Evolutionary conservation across 2,113 vertebrate species (phyloP).

Genomic region (Sardina pilchardus): DNA sequence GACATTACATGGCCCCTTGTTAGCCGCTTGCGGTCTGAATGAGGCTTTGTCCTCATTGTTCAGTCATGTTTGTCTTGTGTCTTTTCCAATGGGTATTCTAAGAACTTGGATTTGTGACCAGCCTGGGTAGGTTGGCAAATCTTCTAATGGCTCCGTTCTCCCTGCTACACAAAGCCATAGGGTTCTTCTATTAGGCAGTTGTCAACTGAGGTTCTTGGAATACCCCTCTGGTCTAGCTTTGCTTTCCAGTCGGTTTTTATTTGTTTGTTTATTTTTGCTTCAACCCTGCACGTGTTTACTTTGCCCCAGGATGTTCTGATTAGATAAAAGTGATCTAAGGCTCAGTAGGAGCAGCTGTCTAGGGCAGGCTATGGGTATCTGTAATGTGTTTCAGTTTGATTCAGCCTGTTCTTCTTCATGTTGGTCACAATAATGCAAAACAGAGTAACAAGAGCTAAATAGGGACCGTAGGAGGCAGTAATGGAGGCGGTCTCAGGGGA

Average conservation of each 20-base stretch:
- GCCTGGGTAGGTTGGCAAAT: too few relatives aligned
- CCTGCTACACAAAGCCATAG: too few relatives aligned
- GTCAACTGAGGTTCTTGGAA: too few relatives aligned
- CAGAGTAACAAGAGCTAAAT: background rate
- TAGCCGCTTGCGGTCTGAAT: too few relatives aligned
- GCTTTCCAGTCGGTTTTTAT: background rate
- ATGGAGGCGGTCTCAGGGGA: background rate
- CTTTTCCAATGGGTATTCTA: too few relatives aligned
- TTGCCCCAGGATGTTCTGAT: background rate
- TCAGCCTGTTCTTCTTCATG: background rate
- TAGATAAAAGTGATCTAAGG: background rate
- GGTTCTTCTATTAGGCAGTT: too few relatives aligned
- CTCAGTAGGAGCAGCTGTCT: background rate
- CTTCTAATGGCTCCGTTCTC: too few relatives aligned
- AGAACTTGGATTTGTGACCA: too few relatives aligned
- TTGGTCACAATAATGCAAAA: background rate
- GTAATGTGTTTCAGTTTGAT: background rate
- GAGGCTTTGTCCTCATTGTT: background rate
- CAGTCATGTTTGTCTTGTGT: background rate
- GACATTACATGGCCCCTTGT: too few relatives aligned
- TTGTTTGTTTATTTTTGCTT: background rate
- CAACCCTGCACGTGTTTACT: background rate
- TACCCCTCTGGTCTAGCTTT: background rate
- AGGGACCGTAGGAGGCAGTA: background rate
- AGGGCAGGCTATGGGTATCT: background rate